Evolutionary conservation across 2,797 vertebrate genomes (phyloP), one percentile per base, ranked within the genome.

Genomic region (Diceros bicornis): DNA sequence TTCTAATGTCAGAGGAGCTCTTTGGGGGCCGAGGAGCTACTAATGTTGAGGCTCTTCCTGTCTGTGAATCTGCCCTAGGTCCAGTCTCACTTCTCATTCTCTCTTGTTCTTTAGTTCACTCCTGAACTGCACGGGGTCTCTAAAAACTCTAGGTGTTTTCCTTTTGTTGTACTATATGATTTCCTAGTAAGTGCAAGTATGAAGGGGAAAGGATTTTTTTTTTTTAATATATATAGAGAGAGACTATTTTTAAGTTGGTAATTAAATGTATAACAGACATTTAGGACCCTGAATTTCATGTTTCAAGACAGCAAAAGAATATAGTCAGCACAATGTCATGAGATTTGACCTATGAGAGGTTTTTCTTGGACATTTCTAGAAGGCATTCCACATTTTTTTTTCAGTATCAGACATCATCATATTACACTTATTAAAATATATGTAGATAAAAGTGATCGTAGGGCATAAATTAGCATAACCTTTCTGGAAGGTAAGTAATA

Each of bases 341-440:
- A 85, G 37, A 72, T 71, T 64, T 71, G 55, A 64, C 29, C 13
- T 62, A 11, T 55, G 61, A 29, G 32, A 37, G 7, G 9, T 92
- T 94, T 94, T 83, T 83, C 77, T 55, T 77, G n/a, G 32, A 55
- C 71, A 34, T 29, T 82, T 94, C 66, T 69, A 75, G 29, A 75
- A 47, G 47, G 13, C 25, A 78, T 57, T 71, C n/a, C 20, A 32
- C 11, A 6, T 52, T 68, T 32, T 85, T 66, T 87, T 44, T 34
- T 20, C 20, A 83, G 1, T 74, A 62, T 87, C 52, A 71, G 16
- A 57, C 6, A 50, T 81, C 12, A 75, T 50, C 59, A 82, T 55
- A 75, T 57, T 89, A 64, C 20, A 69, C 20, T 77, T 88, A 86
- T 4, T 7, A 61, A 78, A 52, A 74, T 72, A 2, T 59, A 10